These are phyloP conservation scores for Pollenia angustigena DNA, from an alignment of 2,888 invertebrate genomes.

Conservation along the genomic window DNA sequence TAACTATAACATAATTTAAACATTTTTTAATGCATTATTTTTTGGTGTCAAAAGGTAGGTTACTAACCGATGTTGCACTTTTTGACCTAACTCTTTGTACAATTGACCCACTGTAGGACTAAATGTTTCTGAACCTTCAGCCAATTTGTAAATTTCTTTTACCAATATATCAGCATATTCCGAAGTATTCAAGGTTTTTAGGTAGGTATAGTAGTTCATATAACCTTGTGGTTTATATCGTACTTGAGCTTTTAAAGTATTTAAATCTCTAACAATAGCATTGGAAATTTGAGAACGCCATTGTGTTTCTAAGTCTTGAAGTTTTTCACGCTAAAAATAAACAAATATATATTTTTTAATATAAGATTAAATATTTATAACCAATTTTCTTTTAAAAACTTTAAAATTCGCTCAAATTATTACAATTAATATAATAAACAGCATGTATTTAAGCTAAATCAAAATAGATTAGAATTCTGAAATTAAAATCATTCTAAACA, in stretches of 20 bases:
- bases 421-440: too few species aligned
- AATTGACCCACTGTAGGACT: conserved; percentile 89
- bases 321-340: conserved; percentile 86
- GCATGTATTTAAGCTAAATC: too few species aligned
- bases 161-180: conserved; percentile 88
- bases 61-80: conserved; percentile 86
- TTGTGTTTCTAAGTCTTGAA: conserved; percentile 86
- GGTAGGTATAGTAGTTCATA: conserved; percentile 89
- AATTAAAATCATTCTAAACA: too few species aligned
- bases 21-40: background rate
- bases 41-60: background rate
- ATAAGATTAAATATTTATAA: background rate
- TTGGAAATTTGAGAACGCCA: conserved; percentile 88
- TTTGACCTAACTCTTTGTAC: conserved; percentile 88
- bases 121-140: conserved; percentile 91
- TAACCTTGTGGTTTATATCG: conserved; percentile 85
- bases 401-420: too few species aligned
- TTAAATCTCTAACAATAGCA: conserved; percentile 89
- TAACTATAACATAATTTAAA: conserved; percentile 83
- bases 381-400: too few species aligned
- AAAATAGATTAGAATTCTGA: too few species aligned
- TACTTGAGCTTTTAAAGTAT: conserved; percentile 87
- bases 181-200: conserved; percentile 87
- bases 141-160: conserved; percentile 88
- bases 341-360: background rate